Evolutionary conservation across 1,140 invertebrate species (phyloP).

Genomic region (Drosophila parvula): DNA sequence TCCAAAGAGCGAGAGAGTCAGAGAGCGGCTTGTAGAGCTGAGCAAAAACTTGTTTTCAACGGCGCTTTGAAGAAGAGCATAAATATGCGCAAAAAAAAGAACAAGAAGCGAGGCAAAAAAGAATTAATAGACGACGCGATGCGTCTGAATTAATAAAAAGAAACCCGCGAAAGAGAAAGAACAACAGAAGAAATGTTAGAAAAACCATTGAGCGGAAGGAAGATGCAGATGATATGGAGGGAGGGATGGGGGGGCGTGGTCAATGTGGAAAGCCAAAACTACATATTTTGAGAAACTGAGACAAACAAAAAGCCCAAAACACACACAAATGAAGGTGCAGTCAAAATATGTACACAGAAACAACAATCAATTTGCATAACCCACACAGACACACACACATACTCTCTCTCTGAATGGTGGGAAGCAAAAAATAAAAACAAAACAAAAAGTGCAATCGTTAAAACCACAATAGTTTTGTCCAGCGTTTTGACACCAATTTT

Average conservation of each 20-base stretch:
- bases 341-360: conserved; percentile 72
- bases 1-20: conserved; percentile 29
- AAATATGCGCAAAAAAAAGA: conserved; percentile 57
- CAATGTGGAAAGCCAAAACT: conserved; percentile 42
- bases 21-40: conserved; percentile 16
- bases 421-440: conserved; percentile 44
- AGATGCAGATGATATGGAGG: conserved; percentile 28
- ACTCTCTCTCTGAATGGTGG: conserved; percentile 38
- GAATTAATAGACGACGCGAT: conserved; percentile 79
- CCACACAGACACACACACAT: conserved; percentile 31
- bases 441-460: conserved; percentile 51
- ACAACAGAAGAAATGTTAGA: conserved; percentile 60
- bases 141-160: conserved; percentile 68
- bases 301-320: conserved; percentile 29
- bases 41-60: conserved; percentile 76
- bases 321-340: conserved; percentile 69
- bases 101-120: conserved; percentile 47
- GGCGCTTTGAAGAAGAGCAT: conserved; percentile 80
- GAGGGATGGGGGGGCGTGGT: conserved; percentile 22
- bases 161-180: conserved; percentile 41
- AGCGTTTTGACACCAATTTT: conserved; percentile 43
- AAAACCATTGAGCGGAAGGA: conserved; percentile 73
- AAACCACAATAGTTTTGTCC: conserved; percentile 52
- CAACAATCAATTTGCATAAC: conserved; percentile 81
- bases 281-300: conserved; percentile 15